A percentile compares a stretch with the other conserved stretches of the same genome.
These are phyloP conservation scores for Drosophila subobscura DNA, from an alignment of 1,140 invertebrate genomes.

Conservation along the genomic window DNA sequence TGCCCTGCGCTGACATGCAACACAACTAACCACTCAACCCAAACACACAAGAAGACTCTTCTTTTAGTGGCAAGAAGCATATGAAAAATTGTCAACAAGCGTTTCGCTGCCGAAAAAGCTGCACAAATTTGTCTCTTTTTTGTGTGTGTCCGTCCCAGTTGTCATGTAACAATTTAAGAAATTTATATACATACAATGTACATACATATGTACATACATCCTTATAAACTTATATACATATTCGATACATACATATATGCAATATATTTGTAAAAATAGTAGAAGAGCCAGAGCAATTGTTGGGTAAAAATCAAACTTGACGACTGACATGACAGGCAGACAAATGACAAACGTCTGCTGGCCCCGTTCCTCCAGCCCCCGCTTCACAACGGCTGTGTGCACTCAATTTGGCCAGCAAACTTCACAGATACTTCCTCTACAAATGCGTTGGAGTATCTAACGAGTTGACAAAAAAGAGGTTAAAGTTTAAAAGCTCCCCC, in stretches of 20 bases:
- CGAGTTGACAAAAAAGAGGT: conserved; percentile 28
- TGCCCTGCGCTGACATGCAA: conserved; percentile 13
- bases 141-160: conserved; percentile 29
- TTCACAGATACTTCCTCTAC: conserved; percentile 31
- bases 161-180: conserved; percentile 67
- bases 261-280: conserved; percentile 19
- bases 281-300: conserved; percentile 45
- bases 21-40: conserved; percentile 23
- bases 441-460: conserved; percentile 39
- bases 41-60: neutral
- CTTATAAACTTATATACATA: conserved; percentile 23
- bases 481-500: conserved; percentile 35
- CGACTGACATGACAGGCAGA: conserved; percentile 80
- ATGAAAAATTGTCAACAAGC: conserved; percentile 61
- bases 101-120: conserved; percentile 31
- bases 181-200: conserved; percentile 8
- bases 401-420: conserved; percentile 64
- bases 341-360: conserved; percentile 76
- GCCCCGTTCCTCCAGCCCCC: no score
- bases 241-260: neutral
- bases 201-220: conserved; percentile 1
- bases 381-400: conserved; percentile 41
- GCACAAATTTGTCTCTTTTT: conserved; percentile 69
- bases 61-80: conserved; percentile 19
- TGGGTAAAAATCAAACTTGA: conserved; percentile 75